A percentile compares a stretch with the other conserved stretches of the same genome.
These are phyloP conservation scores for Cotesia vestalis DNA, from an alignment of 1,140 invertebrate species.

Conservation along the genomic window DNA sequence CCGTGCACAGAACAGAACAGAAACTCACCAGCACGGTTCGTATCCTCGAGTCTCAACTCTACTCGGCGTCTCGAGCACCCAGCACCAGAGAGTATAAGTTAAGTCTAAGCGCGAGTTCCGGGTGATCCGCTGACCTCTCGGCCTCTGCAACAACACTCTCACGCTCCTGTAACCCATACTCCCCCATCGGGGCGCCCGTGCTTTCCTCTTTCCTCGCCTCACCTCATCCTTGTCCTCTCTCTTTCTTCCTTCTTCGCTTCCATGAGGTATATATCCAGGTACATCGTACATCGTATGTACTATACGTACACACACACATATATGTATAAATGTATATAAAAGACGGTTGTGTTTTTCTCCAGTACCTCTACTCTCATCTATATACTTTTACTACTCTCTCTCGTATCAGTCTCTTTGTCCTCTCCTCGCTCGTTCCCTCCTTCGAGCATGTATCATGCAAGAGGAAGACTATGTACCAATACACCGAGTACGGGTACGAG, in stretches of 20 bases:
- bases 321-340: too few relatives aligned
- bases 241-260: conserved; percentile 8
- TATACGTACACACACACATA: not conserved
- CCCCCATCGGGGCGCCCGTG: conserved; percentile 55
- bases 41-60: conserved; percentile 3
- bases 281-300: conserved; percentile 8
- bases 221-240: conserved; percentile 17
- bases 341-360: not conserved
- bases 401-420: conserved; percentile 22
- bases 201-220: conserved; percentile 44
- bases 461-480: too few relatives aligned
- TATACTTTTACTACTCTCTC: conserved; percentile 43
- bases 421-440: conserved; percentile 20
- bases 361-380: conserved; percentile 11
- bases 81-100: conserved; percentile 37
- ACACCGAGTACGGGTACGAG: not conserved
- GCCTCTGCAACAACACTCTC: conserved; percentile 67
- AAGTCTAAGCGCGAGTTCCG: conserved; percentile 67
- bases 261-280: conserved; percentile 34
- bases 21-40: conserved; percentile 15
- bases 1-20: conserved; percentile 9
- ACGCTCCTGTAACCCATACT: conserved; percentile 68
- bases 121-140: conserved; percentile 68
- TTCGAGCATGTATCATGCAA: not conserved
- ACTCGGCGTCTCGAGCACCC: conserved; percentile 12